These are phyloP conservation scores for Heterodera filipjevi DNA, from an alignment of 2,888 invertebrate species.

Conservation along the genomic window DNA sequence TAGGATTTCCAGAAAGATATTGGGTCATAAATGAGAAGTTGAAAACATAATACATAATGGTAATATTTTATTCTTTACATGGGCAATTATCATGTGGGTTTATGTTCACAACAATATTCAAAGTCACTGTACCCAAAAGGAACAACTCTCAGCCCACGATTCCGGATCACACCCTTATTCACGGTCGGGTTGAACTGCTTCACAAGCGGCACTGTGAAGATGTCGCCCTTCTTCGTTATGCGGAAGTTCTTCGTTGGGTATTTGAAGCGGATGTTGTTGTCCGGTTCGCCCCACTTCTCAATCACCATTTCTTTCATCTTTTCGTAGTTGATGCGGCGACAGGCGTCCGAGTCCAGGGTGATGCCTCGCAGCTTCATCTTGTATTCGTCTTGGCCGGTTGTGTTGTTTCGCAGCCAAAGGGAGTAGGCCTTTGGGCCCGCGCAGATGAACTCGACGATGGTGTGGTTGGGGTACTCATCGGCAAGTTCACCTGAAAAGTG, in stretches of 20 bases:
- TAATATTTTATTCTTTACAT: neutral
- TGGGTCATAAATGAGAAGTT: neutral
- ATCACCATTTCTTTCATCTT: constrained; percentile 7
- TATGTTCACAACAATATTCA: neutral
- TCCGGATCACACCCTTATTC: neutral
- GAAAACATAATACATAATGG: neutral
- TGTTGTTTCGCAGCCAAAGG: neutral
- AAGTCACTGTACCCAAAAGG: neutral
- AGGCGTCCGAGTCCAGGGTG: neutral
- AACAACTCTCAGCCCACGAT: neutral
- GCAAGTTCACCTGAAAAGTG: neutral
- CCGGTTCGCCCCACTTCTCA: neutral
- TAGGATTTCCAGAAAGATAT: constrained; percentile 14
- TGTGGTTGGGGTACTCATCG: constrained; percentile 17
- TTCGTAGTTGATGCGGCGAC: neutral
- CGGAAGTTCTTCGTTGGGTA: neutral
- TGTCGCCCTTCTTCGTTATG: constrained; percentile 13
- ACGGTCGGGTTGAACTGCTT: neutral
- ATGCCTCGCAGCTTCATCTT: constrained; percentile 22
- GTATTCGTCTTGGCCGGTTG: neutral
- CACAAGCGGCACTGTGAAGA: neutral
- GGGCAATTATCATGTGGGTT: neutral
- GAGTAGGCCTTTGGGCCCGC: neutral
- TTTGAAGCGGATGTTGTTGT: neutral
- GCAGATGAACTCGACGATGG: constrained; percentile 23